A percentile compares a stretch with the other conserved stretches of the same genome.
phyloP scores from a whole-genome alignment of 2,797 vertebrate species.

The Limosa lapponica region DNA sequence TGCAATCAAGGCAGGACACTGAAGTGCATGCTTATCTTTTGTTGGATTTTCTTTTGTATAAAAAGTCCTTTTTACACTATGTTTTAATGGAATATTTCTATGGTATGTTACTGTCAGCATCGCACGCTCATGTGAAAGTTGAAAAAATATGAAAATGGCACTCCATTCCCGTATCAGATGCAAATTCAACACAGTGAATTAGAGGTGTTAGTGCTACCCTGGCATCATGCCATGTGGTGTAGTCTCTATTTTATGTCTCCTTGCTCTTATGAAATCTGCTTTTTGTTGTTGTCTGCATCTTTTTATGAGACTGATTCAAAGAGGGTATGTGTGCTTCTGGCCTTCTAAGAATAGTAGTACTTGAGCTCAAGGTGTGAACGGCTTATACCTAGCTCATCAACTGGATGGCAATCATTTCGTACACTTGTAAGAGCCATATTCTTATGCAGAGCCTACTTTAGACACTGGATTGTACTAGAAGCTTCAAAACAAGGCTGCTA shows the following conservation, averaged over 20 bases:
- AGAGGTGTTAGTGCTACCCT: not conserved
- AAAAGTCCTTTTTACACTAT: rapidly evolving
- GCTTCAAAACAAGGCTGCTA: not conserved
- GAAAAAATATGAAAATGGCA: not conserved
- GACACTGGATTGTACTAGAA: not conserved
- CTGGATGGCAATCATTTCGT: not conserved
- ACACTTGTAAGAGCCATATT: not conserved
- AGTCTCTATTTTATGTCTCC: not conserved
- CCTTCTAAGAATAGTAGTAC: not conserved
- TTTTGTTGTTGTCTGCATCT: not conserved
- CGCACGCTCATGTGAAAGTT: rapidly evolving
- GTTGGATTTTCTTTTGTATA: not conserved
- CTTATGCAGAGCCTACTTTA: not conserved
- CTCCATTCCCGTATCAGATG: not conserved
- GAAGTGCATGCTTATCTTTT: not conserved
- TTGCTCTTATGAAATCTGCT: not conserved
- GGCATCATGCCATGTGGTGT: not conserved
- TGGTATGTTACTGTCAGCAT: not conserved
- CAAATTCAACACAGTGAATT: not conserved
- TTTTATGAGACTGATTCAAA: not conserved
- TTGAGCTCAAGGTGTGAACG: not conserved
- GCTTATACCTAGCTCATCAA: not conserved
- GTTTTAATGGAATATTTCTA: not conserved
- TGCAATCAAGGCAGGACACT: not conserved
- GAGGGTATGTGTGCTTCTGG: not conserved